Conservation (phyloP, 2,797 vertebrate species). For the Stomatorhinus walkeri region DNA sequence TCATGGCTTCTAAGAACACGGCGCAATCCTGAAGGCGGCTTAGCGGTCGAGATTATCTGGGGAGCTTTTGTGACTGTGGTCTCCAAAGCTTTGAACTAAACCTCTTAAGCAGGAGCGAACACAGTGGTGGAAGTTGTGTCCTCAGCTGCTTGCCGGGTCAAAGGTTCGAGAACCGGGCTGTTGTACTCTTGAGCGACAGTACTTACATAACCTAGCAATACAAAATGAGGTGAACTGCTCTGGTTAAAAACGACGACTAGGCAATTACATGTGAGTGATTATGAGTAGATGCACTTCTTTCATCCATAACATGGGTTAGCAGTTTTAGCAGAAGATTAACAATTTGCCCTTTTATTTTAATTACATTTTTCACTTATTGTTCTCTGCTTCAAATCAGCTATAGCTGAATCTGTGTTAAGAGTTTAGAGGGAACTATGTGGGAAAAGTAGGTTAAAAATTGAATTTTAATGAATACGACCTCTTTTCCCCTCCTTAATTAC, state of each 20-base stretch:
- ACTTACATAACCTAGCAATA: not conserved
- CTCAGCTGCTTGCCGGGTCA: not conserved
- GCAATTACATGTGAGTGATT: not conserved
- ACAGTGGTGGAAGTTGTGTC: not conserved
- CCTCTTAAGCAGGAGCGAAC: not conserved
- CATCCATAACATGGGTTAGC: not conserved
- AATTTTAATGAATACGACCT: not conserved
- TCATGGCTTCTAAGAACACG: not conserved
- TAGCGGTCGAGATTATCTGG: not conserved
- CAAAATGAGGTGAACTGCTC: not conserved
- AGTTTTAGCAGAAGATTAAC: not conserved
- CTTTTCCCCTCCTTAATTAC: not conserved
- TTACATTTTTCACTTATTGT: not conserved
- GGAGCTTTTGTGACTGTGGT: not conserved
- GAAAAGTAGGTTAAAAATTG: not conserved
- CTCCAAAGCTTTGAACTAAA: not conserved
- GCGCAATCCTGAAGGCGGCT: not conserved
- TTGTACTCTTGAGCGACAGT: not conserved
- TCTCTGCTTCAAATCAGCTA: not conserved
- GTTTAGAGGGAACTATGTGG: not conserved
- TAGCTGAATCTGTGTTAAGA: not conserved
- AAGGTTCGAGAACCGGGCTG: not conserved
- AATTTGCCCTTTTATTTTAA: not conserved
- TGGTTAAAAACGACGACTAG: not conserved
- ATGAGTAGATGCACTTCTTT: not conserved